Percentiles rank a stretch among this genome's conserved stretches.
phyloP scores from a whole-genome alignment of 2,888 invertebrate species.

The Dolichopus griseipennis region DNA sequence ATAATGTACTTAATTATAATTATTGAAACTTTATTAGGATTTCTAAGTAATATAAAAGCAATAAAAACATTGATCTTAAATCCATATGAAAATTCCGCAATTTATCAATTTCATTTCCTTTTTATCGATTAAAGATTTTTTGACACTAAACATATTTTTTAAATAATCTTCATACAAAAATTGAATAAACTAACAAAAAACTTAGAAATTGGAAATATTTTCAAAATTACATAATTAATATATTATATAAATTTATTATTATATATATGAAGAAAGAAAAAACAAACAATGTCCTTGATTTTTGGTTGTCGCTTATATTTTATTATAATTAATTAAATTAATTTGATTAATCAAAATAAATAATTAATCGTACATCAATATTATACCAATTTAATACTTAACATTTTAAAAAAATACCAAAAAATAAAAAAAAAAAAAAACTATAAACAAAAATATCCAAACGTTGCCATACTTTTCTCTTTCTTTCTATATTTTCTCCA shows the following conservation, averaged over 20 bases:
- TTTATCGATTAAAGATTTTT: too few species aligned
- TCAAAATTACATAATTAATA: not conserved
- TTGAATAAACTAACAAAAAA: too few species aligned
- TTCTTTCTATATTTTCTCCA: conserved; percentile 2
- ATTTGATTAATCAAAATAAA: conserved; percentile 6
- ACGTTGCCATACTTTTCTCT: conserved; percentile 8
- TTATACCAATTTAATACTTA: not conserved
- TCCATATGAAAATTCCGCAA: too few species aligned
- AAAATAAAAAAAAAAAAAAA: conserved; percentile 7
- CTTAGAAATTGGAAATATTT: not conserved
- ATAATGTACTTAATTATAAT: too few species aligned
- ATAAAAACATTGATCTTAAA: too few species aligned
- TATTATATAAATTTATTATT: not conserved
- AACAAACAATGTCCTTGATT: conserved; percentile 23
- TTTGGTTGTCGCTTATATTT: conserved; percentile 26
- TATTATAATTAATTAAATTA: conserved; percentile 13
- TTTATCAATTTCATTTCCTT: too few species aligned
- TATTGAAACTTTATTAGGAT: too few species aligned
- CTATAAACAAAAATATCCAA: not conserved
- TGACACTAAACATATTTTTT: too few species aligned
- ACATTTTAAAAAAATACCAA: conserved; percentile 10
- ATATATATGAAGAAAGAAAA: not conserved
- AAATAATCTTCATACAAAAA: too few species aligned
- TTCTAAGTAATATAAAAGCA: too few species aligned
- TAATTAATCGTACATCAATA: too few species aligned